Conservation (phyloP, 2,113 vertebrate species). For the Heterochromis multidens region DNA sequence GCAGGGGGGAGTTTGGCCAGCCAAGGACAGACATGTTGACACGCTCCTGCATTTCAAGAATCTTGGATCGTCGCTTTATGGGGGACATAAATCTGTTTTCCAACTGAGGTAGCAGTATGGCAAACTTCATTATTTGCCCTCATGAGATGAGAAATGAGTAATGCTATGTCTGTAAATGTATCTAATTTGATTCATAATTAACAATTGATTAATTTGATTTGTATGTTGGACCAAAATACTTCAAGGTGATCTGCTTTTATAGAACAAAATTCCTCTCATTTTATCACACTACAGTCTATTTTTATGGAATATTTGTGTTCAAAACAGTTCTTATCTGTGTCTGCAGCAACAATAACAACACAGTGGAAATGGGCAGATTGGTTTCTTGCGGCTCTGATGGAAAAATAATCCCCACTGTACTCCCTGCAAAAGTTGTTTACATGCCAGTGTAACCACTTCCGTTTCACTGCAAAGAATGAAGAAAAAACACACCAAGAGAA, state of each 20-base stretch:
- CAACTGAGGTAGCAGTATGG: not conserved
- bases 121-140: not conserved
- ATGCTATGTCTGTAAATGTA: not conserved
- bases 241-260: too few relatives aligned
- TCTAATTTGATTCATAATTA: not conserved
- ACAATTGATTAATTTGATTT: not conserved
- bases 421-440: not conserved
- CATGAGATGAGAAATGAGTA: not conserved
- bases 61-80: not conserved
- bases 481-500: not conserved
- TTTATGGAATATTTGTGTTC: fast-evolving
- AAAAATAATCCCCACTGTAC: not conserved
- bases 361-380: not conserved
- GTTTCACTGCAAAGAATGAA: not conserved
- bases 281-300: not conserved
- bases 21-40: not conserved
- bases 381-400: not conserved
- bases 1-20: not conserved
- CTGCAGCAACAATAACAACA: not conserved
- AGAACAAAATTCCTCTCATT: not conserved
- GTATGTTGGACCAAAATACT: not conserved
- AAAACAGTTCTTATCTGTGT: not conserved
- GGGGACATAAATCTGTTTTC: not conserved
- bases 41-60: not conserved
- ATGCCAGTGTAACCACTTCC: not conserved